A percentile compares a stretch with the other conserved stretches of the same genome.
Evolutionary conservation across 1,140 invertebrate species (phyloP).

Genomic region (Bathynomus jamesi): DNA sequence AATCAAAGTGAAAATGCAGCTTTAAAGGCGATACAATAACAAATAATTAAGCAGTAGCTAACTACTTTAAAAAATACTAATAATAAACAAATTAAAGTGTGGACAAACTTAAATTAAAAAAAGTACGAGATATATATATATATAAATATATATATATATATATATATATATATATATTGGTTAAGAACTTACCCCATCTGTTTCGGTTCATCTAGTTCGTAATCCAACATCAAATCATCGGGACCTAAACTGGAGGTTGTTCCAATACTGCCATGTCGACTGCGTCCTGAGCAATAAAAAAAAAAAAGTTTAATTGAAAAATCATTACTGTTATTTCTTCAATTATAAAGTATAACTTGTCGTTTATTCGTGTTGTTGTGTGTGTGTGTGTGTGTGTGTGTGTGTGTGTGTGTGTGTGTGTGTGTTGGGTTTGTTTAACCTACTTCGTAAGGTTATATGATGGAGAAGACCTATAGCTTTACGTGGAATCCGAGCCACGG

Average conservation of each 20-base stretch:
- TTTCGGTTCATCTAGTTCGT: slow-evolving; percentile 32
- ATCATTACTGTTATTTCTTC: too few species aligned
- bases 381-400: too few species aligned
- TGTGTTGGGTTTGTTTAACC: too few species aligned
- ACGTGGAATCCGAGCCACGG: too few species aligned
- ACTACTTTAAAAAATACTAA: neutral
- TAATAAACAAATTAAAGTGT: neutral
- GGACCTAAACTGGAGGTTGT: slow-evolving; percentile 41
- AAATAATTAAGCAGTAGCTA: too few species aligned
- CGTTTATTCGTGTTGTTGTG: too few species aligned
- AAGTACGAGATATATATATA: neutral
- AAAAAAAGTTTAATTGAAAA: neutral
- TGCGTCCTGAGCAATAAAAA: neutral
- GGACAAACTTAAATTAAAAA: neutral
- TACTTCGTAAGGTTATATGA: too few species aligned
- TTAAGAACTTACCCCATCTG: slow-evolving; percentile 12
- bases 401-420: too few species aligned
- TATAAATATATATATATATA: neutral
- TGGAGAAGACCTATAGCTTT: too few species aligned
- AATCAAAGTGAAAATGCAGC: too few species aligned
- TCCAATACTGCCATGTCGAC: slow-evolving; percentile 27
- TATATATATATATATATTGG: neutral
- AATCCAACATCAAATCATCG: slow-evolving; percentile 43
- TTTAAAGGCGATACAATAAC: too few species aligned
- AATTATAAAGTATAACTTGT: too few species aligned